These are phyloP conservation scores for Tachyglossus aculeatus DNA, from an alignment of 2,797 vertebrate genomes.

Conservation along the genomic window DNA sequence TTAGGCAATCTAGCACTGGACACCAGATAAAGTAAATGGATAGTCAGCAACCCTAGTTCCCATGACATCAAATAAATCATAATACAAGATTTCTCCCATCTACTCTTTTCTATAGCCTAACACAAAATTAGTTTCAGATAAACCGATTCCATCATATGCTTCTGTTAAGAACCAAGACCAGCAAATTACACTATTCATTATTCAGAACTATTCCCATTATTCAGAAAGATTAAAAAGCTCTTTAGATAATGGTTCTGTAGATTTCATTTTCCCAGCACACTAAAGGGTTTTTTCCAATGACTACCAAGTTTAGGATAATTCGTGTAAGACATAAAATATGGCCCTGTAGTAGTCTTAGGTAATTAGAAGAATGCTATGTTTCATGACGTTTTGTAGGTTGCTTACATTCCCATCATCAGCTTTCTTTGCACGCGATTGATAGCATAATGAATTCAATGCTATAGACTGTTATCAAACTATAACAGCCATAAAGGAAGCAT, in stretches of 20 bases:
- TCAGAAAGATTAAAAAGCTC: constrained; percentile 55
- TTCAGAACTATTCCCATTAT: constrained; percentile 44
- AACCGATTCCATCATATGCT: constrained; percentile 48
- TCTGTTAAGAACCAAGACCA: constrained; percentile 56
- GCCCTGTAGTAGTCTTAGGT: constrained; percentile 5
- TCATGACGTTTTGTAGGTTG: neutral
- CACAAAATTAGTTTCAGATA: constrained; percentile 58
- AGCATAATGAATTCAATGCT: neutral
- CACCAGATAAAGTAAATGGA: constrained; percentile 43
- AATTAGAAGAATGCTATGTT: constrained; percentile 5
- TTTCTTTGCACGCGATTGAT: neutral
- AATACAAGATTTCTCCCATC: constrained; percentile 34
- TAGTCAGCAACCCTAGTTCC: constrained; percentile 46
- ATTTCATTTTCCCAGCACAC: constrained; percentile 23
- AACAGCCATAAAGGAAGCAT: neutral
- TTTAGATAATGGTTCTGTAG: constrained; percentile 28
- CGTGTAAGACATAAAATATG: constrained; percentile 26
- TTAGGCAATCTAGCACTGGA: constrained; percentile 40
- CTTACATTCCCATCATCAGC: neutral
- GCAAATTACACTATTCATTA: constrained; percentile 60
- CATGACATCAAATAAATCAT: constrained; percentile 55
- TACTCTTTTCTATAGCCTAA: constrained; percentile 33
- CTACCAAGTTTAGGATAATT: constrained; percentile 21
- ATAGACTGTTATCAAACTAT: neutral
- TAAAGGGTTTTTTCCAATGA: constrained; percentile 29